Evolutionary conservation across 1,140 invertebrate species (phyloP), one percentile per base, ranked within the genome.

Genomic region (Colletes latitarsis): DNA sequence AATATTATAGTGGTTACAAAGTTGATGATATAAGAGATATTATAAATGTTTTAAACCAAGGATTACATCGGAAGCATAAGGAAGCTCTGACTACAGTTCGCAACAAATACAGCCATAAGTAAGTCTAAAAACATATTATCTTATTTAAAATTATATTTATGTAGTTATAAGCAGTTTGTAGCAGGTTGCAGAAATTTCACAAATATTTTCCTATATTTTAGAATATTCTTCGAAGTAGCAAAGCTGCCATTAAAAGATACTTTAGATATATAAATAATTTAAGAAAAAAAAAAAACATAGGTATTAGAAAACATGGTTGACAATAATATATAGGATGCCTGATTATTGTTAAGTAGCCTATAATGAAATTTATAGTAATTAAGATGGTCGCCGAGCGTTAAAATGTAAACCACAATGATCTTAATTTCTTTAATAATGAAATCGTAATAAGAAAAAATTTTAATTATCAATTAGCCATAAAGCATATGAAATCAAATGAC

Each of bases 61-160:
- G 96, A 72, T 93, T 99, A 3, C 95, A 96, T 88, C 95, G 95
- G 82, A 96, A 96, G 85, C 95, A 95, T 15, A 96, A 96, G 88
- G 95, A 96, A 64, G 95, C 96, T 76, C 94, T 98, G 64, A 96
- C 96, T 90, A 98, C 98, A 60, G 96, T 99, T 81, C 94, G 96
- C 67, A 97, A 96, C 90, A 99, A 99, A 94, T 99, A 99, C 92
- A 98, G 97, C 49, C 98, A 99, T 92, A 96, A 96, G 96, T 96
- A 94, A 95, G 95, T 94, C 17, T 60, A 81, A 77, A 49, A 43
- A 66, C 49, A 55, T 30, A 62, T 52, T 21, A 3, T 12, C 21
- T 71, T 17, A 15, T n/a, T 62, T n/a, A 76, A 30, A 5, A n/a
- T 14, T 10, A n/a, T 57, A 39, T n/a, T 19, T 66, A 64, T 46